Conservation (phyloP, 2,113 vertebrate species). For the Petrocephalus zakoni region DNA sequence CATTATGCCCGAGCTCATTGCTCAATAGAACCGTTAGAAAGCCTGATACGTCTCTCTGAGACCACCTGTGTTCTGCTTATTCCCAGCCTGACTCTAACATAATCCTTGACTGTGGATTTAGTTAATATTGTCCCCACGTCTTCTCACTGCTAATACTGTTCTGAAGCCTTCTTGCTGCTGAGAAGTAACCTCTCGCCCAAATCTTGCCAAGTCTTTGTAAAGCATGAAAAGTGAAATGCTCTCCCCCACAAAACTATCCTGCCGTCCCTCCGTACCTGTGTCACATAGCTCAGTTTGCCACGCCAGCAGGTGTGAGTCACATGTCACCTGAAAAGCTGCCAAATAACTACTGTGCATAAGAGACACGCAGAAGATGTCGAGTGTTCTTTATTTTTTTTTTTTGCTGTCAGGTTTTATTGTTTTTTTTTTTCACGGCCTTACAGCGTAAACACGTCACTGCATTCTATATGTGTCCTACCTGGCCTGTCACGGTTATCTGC, state of each 20-base stretch:
- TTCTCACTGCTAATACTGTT: neutral
- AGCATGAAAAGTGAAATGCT: neutral
- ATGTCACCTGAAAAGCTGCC: neutral
- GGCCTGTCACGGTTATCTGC: neutral
- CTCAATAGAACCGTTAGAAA: neutral
- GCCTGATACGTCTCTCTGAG: neutral
- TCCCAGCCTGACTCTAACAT: neutral
- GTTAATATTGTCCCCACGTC: neutral
- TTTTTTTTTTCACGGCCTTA: neutral
- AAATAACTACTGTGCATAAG: neutral
- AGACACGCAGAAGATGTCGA: neutral
- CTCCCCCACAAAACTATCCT: neutral
- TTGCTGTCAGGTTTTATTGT: neutral
- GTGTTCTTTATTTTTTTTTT: neutral
- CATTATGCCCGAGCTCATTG: neutral
- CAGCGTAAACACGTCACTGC: neutral
- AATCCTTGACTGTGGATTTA: neutral
- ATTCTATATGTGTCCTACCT: constrained; percentile 8
- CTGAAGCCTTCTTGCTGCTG: neutral
- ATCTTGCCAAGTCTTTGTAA: neutral
- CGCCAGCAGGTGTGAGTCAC: neutral
- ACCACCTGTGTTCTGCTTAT: neutral
- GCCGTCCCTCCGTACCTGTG: neutral
- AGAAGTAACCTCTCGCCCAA: neutral
- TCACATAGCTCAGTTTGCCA: neutral